A percentile compares a stretch with the other conserved stretches of the same genome.
These are phyloP conservation scores for Magallana nippona DNA, from an alignment of 2,888 invertebrate species.

Conservation along the genomic window DNA sequence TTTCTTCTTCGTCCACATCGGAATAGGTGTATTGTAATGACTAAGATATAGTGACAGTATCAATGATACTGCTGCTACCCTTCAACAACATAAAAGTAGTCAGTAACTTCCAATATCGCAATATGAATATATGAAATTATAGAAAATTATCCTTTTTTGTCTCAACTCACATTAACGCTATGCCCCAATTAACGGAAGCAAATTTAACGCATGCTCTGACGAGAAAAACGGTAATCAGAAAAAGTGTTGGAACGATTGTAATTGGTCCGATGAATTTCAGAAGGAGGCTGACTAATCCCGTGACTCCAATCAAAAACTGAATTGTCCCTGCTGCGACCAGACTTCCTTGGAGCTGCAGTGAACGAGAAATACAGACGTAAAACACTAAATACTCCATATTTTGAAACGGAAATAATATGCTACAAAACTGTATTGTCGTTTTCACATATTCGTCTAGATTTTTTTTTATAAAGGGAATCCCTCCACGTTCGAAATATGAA, in stretches of 20 bases:
- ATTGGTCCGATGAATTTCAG: constrained; percentile 68
- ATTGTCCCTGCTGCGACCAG: constrained; percentile 60
- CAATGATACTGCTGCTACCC: constrained; percentile 54
- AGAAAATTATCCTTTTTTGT: not conserved
- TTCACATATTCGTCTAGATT: no score
- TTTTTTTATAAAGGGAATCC: no score
- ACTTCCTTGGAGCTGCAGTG: constrained; percentile 58
- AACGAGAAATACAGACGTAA: no score
- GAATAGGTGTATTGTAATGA: constrained; percentile 59
- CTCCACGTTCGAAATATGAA: no score
- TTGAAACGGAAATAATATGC: no score
- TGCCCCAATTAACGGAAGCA: constrained; percentile 65
- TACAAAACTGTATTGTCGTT: no score
- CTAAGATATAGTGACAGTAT: constrained; percentile 63
- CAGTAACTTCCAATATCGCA: no score
- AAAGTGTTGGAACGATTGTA: constrained; percentile 66
- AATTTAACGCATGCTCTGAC: constrained; percentile 66
- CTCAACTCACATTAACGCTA: constrained; percentile 82
- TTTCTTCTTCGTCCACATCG: constrained; percentile 60
- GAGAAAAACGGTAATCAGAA: constrained; percentile 64
- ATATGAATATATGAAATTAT: no score
- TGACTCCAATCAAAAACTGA: constrained; percentile 60
- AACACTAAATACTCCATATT: no score
- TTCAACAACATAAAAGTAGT: constrained; percentile 43
- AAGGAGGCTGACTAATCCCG: constrained; percentile 61